Percentiles rank a stretch among this genome's conserved stretches.
Evolutionary conservation across 2,797 vertebrate genomes (phyloP).

Genomic region (Cottoperca gobio): DNA sequence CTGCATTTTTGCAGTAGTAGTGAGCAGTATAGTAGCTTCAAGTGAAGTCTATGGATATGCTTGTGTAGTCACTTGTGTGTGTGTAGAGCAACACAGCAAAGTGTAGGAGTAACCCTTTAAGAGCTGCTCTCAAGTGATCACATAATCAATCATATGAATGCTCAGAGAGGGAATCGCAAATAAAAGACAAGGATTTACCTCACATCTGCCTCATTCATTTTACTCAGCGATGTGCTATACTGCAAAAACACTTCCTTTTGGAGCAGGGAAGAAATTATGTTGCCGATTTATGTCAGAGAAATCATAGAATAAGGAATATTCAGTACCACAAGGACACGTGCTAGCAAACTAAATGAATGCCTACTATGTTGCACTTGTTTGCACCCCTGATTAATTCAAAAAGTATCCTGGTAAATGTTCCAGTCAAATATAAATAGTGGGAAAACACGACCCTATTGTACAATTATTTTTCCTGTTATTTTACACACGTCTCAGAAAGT

Average conservation of each 20-base stretch:
- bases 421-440: not conserved
- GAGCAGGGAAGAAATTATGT: not conserved
- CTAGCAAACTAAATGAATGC: not conserved
- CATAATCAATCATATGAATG: not conserved
- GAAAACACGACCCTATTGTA: not conserved
- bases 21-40: not conserved
- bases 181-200: not conserved
- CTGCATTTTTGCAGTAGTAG: constrained; percentile 18
- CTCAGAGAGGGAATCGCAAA: not conserved
- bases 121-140: constrained; percentile 10
- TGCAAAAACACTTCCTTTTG: not conserved
- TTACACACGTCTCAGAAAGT: not conserved
- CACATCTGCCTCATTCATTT: not conserved
- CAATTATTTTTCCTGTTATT: too few relatives aligned
- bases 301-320: not conserved
- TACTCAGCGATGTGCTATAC: not conserved
- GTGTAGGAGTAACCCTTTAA: not conserved
- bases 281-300: not conserved
- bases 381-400: not conserved
- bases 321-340: not conserved
- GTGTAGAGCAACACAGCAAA: not conserved
- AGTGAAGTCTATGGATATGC: not conserved
- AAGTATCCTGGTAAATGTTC: not conserved
- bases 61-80: not conserved
- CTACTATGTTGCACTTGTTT: not conserved